phyloP scores from a whole-genome alignment of 2,797 vertebrate genomes.

The Artibeus lituratus region DNA sequence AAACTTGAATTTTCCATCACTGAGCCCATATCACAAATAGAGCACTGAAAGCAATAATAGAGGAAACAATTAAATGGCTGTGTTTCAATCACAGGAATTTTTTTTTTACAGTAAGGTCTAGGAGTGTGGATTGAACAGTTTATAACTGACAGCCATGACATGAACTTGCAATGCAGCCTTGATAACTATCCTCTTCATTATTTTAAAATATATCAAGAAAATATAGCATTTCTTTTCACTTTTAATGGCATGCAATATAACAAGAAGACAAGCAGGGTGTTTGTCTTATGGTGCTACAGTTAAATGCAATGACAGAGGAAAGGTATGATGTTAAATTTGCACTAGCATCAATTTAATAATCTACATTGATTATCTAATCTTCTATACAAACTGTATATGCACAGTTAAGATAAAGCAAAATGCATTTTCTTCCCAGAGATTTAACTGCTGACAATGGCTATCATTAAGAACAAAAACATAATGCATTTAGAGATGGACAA shows the following conservation, averaged over 20 bases:
- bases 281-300: conserved; percentile 69
- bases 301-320: conserved; percentile 70
- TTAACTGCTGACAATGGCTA: neutral
- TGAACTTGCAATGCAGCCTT: conserved; percentile 74
- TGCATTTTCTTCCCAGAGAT: conserved; percentile 16
- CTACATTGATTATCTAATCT: conserved; percentile 54
- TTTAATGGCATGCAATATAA: conserved; percentile 71
- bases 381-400: conserved; percentile 36
- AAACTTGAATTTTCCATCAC: conserved; percentile 40
- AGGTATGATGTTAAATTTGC: conserved; percentile 64
- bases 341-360: conserved; percentile 50
- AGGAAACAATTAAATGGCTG: conserved; percentile 79
- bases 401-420: conserved; percentile 53
- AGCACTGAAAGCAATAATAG: conserved; percentile 65
- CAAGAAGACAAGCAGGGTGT: conserved; percentile 63
- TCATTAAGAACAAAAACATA: conserved; percentile 20
- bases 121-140: conserved; percentile 70
- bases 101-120: conserved; percentile 69
- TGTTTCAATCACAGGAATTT: conserved; percentile 77
- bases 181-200: conserved; percentile 81
- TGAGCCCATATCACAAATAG: conserved; percentile 37
- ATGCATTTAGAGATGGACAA: neutral
- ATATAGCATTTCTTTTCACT: conserved; percentile 70
- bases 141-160: conserved; percentile 72
- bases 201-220: conserved; percentile 80